Evolutionary conservation across 2,888 invertebrate genomes (phyloP).

Genomic region (Synanthedon myopaeformis): DNA sequence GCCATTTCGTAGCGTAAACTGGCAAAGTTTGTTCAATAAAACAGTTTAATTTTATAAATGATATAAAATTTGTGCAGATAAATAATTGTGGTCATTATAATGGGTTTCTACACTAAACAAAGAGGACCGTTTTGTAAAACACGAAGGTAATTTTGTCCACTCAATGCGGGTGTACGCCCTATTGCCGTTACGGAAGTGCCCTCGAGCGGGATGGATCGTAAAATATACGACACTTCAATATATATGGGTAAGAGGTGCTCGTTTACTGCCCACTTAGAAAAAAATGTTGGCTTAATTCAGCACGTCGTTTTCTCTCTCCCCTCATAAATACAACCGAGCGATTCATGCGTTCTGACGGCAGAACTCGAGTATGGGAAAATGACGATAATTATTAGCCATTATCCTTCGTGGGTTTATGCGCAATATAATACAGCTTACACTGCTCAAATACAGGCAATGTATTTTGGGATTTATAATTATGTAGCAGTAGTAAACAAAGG

Average conservation of each 20-base stretch:
- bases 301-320: slow-evolving; percentile 40
- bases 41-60: too few species aligned
- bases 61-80: neutral
- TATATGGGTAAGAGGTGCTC: slow-evolving; percentile 50
- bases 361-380: slow-evolving; percentile 35
- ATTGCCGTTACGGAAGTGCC: slow-evolving; percentile 36
- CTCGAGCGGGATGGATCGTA: slow-evolving; percentile 57
- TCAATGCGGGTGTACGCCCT: slow-evolving; percentile 46
- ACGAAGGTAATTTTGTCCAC: slow-evolving; percentile 57
- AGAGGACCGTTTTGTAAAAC: slow-evolving; percentile 37
- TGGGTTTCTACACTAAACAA: slow-evolving; percentile 2
- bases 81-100: neutral
- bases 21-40: too few species aligned
- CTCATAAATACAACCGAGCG: slow-evolving; percentile 50
- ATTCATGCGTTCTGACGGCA: slow-evolving; percentile 53
- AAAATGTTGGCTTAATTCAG: slow-evolving; percentile 64
- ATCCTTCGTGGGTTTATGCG: slow-evolving; percentile 13
- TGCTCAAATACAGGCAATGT: neutral
- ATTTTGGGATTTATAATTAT: too few species aligned
- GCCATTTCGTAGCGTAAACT: too few species aligned
- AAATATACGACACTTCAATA: slow-evolving; percentile 65
- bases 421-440: neutral
- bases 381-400: slow-evolving; percentile 45
- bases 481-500: too few species aligned
- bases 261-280: slow-evolving; percentile 65